Conservation (phyloP, 64 coral and sea anemone genomes). For the Catalaphyllia jardinei region DNA sequence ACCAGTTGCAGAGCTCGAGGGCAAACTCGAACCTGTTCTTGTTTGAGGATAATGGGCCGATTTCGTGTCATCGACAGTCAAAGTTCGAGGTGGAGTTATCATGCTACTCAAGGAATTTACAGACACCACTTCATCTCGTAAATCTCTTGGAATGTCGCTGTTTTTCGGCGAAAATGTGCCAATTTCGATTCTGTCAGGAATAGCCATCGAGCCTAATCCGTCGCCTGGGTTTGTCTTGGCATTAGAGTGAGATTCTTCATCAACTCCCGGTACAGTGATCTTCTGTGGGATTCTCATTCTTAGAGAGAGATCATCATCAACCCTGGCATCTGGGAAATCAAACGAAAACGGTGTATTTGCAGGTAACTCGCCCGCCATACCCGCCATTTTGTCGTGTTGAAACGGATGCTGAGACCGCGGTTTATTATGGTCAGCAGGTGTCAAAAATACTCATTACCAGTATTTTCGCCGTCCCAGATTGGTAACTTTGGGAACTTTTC, state of each 20-base stretch:
- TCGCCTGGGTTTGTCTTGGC: constrained; percentile 14
- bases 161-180: constrained; percentile 52
- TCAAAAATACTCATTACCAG: not conserved
- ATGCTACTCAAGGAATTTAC: constrained; percentile 76
- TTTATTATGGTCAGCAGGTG: not conserved
- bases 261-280: constrained; percentile 46
- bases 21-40: constrained; percentile 10
- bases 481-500: not conserved
- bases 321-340: constrained; percentile 49
- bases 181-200: constrained; percentile 84
- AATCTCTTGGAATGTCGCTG: constrained; percentile 77
- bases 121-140: constrained; percentile 73
- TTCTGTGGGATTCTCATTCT: constrained; percentile 73
- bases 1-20: not conserved
- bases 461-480: not conserved
- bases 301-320: constrained; percentile 51
- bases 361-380: not conserved
- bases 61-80: constrained; percentile 91
- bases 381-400: constrained; percentile 18
- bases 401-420: not conserved
- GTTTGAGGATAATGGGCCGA: constrained; percentile 79
- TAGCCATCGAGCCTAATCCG: constrained; percentile 47
- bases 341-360: constrained; percentile 33
- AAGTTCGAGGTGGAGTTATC: constrained; percentile 88
- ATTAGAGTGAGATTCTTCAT: constrained; percentile 13